Base-by-base conservation (phyloP, 1,140 invertebrate genomes). In the Drosophila suzukii region DNA sequence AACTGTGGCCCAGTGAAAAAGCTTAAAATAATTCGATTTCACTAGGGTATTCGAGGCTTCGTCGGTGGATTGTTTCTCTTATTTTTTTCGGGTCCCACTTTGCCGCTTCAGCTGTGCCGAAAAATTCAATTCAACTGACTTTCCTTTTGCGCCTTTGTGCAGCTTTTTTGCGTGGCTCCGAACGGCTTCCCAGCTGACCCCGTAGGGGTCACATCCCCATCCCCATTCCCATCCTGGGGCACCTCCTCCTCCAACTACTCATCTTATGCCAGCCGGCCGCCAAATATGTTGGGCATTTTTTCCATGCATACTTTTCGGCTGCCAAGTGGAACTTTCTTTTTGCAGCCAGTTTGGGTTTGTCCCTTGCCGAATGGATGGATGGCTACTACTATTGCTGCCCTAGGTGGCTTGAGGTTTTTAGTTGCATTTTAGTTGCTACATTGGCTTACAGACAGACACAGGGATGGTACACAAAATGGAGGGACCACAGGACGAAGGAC, bases 231-330 rank as follows among this genome's bases (percentile, higher is more conserved):
- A 44, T 53, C 47, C 39, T 17, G 17, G 17, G 34, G 41, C 34
- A 2, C 17, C 44, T 47, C 36, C 24, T 27, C 13, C 39, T 20
- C 13, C 32, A 20, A 30, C 30, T 53, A 47, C 50, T 11, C 50
- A 50, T 56, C 62, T 77, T 68, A 32, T 61, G 57, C 73, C 53
- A 65, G 75, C 53, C 71, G 53, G 55, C 73, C 75, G 70, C 75
- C 83, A 85, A 88, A 88, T 86, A 89, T 90, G 83, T 81, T 84
- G 82, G 70, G 70, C 50, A 66, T 83, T 89, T 88, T 86, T 86
- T 75, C 57, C 68, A 70, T 81, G 80, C 82, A 86, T 86, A 86
- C 83, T 86, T 86, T 88, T 86, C 56, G 83, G 82, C 83, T 83
- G 80, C 63, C 66, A 72, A 72, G 65, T 78, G 74, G 41, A 75